Evolutionary conservation across 1,140 invertebrate genomes (phyloP), one percentile per base, ranked within the genome.

Genomic region (Aphaenogaster floridana): DNA sequence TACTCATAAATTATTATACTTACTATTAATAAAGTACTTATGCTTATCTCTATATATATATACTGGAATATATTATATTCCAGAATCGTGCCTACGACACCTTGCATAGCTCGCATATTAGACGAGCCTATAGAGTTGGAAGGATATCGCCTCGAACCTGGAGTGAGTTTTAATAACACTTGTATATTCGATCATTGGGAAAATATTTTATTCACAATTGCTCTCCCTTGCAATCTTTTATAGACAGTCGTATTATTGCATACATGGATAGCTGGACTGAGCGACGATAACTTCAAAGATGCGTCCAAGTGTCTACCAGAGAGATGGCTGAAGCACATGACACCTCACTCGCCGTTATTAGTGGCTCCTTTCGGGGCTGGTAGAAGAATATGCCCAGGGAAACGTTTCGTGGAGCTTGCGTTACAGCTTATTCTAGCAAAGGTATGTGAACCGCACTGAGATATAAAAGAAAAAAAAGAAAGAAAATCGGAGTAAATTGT

Each of bases 351-450:
- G 45, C 96, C 96, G 0, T 95, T 96, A 61, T 94, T 98, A 21
- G 96, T 99, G 0, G 96, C 98, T 3, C 98, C 99, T 0, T 99
- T 99, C 95, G 99, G 99, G 0, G 96, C 97, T 77, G 99, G 99
- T 0, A 96, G 96, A 61, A 95, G 98, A 71, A 97, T 97, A 93
- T 98, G 98, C 94, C 98, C 98, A 0, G 98, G 98, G 28, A 98
- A 98, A 94, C 95, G 97, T 77, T 98, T 98, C 90, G 97, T 98
- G 3, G 97, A 98, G 90, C 96, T 98, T 78, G 97, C 97, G 81
- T 95, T 98, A 7, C 97, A 97, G 85, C 95, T 98, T 36, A 96
- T 98, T 59, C 92, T 98, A 8, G 97, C 97, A 3, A 97, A 97
- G 96, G 97, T 97, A 93, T 80, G 71, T 36, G 15, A 69, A 54